Percentiles rank a stretch among this genome's conserved stretches.
These are phyloP conservation scores for Ophion obscuratus DNA, from an alignment of 2,888 invertebrate genomes.

Conservation along the genomic window DNA sequence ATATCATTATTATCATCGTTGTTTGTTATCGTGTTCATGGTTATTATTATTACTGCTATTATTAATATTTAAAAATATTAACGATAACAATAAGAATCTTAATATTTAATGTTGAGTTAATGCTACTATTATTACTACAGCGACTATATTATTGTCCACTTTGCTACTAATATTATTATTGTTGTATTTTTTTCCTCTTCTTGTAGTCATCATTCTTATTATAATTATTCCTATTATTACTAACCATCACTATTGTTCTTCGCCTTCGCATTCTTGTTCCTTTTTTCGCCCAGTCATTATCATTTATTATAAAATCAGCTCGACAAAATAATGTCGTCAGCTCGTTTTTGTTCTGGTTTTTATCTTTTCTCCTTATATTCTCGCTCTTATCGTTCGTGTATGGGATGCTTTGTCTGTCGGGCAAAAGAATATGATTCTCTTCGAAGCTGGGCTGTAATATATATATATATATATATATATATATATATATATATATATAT, in stretches of 20 bases:
- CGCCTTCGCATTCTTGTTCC: background rate
- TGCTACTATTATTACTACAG: background rate
- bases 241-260: background rate
- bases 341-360: slow-evolving; percentile 30
- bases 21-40: too few species aligned
- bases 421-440: slow-evolving; percentile 44
- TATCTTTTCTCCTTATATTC: slow-evolving; percentile 19
- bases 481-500: too few species aligned
- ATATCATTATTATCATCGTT: too few species aligned
- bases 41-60: too few species aligned
- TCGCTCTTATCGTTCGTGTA: slow-evolving; percentile 41
- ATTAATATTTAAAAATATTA: too few species aligned
- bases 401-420: slow-evolving; percentile 36
- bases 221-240: background rate
- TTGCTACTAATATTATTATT: too few species aligned
- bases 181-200: too few species aligned
- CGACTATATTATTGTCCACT: too few species aligned
- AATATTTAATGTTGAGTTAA: background rate
- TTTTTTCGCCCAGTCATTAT: too few species aligned
- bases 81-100: background rate
- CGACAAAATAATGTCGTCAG: slow-evolving; percentile 60
- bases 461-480: too few species aligned
- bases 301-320: background rate
- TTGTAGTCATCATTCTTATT: too few species aligned
- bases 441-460: background rate